Evolutionary conservation across 2,797 vertebrate genomes (phyloP), one percentile per base, ranked within the genome.

Genomic region (Chrosomus eos): DNA sequence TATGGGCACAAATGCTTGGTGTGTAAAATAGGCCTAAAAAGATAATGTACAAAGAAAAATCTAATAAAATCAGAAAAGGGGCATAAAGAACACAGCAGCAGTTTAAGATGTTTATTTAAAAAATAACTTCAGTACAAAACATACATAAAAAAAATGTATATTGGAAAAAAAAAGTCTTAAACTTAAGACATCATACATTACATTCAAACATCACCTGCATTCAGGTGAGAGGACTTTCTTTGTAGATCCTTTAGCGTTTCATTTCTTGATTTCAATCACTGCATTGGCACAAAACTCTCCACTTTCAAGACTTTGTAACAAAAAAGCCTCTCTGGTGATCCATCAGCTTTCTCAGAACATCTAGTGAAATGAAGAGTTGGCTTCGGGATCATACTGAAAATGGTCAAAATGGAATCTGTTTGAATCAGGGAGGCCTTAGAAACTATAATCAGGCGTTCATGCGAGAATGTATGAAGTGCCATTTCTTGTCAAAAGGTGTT

Each of bases 91-190:
- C 11, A 11, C 13, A 64, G 26, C 55, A 60, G 67, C 88, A 31
- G 43, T 90, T 89, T 89, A 90, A 88, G 93, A 96, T 95, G 93
- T 96, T 96, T 96, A 96, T 96, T 96, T 95, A 94, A 96, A 96
- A 96, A 89, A 85, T 85, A 85, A 85, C 93, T 95, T 94, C 95
- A 94, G 95, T 95, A 96, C 96, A 95, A 94, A 95, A 91, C 94
- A 95, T 96, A 95, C 60, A 64, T 26, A 26, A 28, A 26, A 95
- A 95, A 97, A 95, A 96, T 93, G 93, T 94, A 93, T 89, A 93
- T 94, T 90, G 83, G 80, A 67, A 62, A 76, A 62, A 28, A 64
- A 84, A 82, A 3, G 19, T 23, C 76, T 78, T 83, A 78, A 81
- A 93, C 92, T 93, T 93, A 93, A 86, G 23, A 80, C 72, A 53